Evolutionary conservation across 2,797 vertebrate genomes (phyloP), one percentile per base, ranked within the genome.

Genomic region (Molossus alvarezi): DNA sequence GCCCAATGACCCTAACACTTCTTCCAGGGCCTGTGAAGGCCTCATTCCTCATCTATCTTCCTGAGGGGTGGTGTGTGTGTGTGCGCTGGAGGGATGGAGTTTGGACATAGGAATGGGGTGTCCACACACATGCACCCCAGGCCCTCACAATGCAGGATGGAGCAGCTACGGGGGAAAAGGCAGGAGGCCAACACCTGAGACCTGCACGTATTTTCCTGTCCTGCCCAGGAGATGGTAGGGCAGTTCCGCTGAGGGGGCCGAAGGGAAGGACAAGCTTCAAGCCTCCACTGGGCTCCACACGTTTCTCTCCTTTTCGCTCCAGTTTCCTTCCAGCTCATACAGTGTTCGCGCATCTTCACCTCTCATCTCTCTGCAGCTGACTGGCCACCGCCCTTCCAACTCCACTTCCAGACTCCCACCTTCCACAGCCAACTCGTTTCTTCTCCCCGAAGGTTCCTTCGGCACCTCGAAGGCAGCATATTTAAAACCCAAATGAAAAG

Each of bases 401-500:
- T 29, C 6, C 4, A 18, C 71, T 18, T 53, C 45, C 27, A 92
- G 79, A 81, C 57, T 88, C 65, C 62, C 13, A 27, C 23, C 33
- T 90, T 53, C 60, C 67, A 33, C 2, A 48, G 10, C 17, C 29
- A 17, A 29, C 13, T 83, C 64, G 48, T 85, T 95, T 91, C 91
- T 51, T 72, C 17, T 76, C 41, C 37, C 15, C 51, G 25, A 64
- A 81, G 12, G 55, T 48, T 37, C 83, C 58, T 41, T 55, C n/a
- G 72, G 62, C 27, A 65, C 79, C 48, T 93, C 17, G 29, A 51
- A 64, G 37, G 33, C 51, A 73, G 37, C 15, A 77, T 13, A 8
- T 82, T 81, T 80, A 79, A 88, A 92, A 92, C 58, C 21, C 41
- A 11, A 81, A 60, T 76, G 13, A 75, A 76, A 95, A 65, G 27